A percentile compares a stretch with the other conserved stretches of the same genome.
phyloP scores from a whole-genome alignment of 2,888 invertebrate species.

The Drosophila subsilvestris region DNA sequence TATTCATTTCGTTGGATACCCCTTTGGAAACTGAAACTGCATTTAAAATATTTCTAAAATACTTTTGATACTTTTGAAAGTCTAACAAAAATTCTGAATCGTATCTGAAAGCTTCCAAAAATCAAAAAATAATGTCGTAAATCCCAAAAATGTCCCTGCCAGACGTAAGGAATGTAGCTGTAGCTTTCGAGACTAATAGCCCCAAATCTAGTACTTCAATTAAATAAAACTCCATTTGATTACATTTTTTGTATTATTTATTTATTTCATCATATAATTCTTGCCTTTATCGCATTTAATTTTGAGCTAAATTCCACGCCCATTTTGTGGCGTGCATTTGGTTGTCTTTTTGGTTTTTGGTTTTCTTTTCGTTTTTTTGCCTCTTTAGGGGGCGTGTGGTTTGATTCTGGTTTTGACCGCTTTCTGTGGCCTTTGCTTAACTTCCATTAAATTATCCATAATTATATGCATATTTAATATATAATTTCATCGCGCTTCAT shows the following conservation, averaged over 20 bases:
- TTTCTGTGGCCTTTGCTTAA: slow-evolving; percentile 59
- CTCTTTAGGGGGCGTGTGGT: slow-evolving; percentile 57
- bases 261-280: slow-evolving; percentile 76
- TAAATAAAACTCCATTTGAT: slow-evolving; percentile 5
- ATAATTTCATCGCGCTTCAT: slow-evolving; percentile 42
- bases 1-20: too few species aligned
- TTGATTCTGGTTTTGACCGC: slow-evolving; percentile 57
- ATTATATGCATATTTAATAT: slow-evolving; percentile 64
- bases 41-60: too few species aligned
- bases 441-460: slow-evolving; percentile 58
- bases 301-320: slow-evolving; percentile 73
- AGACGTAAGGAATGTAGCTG: too few species aligned
- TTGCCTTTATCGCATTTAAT: slow-evolving; percentile 69
- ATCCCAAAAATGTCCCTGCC: too few species aligned
- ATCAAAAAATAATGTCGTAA: too few species aligned
- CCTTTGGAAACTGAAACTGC: too few species aligned
- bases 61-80: too few species aligned
- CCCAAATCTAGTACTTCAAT: too few species aligned
- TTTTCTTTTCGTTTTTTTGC: slow-evolving; percentile 19
- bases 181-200: too few species aligned
- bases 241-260: slow-evolving; percentile 60
- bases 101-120: too few species aligned
- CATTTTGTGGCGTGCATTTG: slow-evolving; percentile 46
- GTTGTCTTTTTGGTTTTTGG: slow-evolving; percentile 26
- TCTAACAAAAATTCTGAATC: too few species aligned